Conservation (phyloP, 2,888 invertebrate genomes). For the Galeopsomyia nigrocyanea region DNA sequence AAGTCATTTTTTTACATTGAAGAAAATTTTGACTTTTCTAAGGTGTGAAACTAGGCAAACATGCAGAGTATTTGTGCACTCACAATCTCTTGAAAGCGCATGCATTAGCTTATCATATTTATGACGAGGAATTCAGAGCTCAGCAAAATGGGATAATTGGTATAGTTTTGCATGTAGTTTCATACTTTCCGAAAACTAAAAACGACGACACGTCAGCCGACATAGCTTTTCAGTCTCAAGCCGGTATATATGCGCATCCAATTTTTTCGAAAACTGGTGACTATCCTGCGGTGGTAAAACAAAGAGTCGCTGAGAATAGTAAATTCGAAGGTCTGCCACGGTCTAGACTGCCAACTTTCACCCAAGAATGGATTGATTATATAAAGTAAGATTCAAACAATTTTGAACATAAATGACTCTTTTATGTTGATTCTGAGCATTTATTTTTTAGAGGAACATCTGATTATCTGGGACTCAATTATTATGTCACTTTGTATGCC, state of each 20-base stretch:
- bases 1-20: too few species aligned
- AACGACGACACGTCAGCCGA: slow-evolving; percentile 35
- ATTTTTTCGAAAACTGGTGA: slow-evolving; percentile 68
- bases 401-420: too few species aligned
- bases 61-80: slow-evolving; percentile 77
- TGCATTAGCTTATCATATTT: slow-evolving; percentile 76
- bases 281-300: slow-evolving; percentile 69
- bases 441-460: slow-evolving; percentile 58
- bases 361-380: slow-evolving; percentile 71
- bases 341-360: slow-evolving; percentile 69
- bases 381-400: background rate
- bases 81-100: slow-evolving; percentile 82
- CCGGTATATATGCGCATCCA: slow-evolving; percentile 69
- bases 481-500: slow-evolving; percentile 54
- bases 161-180: slow-evolving; percentile 22
- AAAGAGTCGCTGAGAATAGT: slow-evolving; percentile 66
- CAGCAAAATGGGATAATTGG: slow-evolving; percentile 70
- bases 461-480: slow-evolving; percentile 60
- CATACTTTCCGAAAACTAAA: slow-evolving; percentile 37
- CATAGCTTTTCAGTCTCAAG: slow-evolving; percentile 61
- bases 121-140: slow-evolving; percentile 72
- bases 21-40: too few species aligned
- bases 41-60: slow-evolving; percentile 66
- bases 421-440: too few species aligned
- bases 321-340: slow-evolving; percentile 62